phyloP scores from a whole-genome alignment of 2,797 vertebrate species.

The Carcharodon carcharias region DNA sequence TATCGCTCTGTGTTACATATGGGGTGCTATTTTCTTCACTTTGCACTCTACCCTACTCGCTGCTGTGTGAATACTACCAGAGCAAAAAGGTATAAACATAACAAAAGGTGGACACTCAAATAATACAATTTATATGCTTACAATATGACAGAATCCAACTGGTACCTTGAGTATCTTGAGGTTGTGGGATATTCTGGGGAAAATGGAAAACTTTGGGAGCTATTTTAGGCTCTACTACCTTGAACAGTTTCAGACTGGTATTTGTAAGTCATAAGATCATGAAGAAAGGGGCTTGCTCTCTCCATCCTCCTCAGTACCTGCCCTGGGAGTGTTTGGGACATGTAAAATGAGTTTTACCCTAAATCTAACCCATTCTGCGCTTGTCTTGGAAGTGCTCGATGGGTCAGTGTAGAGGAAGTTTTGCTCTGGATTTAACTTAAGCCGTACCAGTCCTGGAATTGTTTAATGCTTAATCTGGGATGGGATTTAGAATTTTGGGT shows the following conservation, averaged over 20 bases:
- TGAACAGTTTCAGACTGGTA: not conserved
- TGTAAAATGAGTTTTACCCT: not conserved
- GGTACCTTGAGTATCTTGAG: not conserved
- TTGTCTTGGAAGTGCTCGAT: not conserved
- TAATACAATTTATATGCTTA: not conserved
- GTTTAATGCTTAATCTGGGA: not conserved
- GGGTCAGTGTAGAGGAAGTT: not conserved
- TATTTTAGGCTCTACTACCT: not conserved
- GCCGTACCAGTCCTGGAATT: no score
- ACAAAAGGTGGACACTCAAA: not conserved
- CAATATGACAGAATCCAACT: not conserved
- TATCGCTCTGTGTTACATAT: constrained; percentile 86
- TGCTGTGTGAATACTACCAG: constrained; percentile 98
- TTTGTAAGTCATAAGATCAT: not conserved
- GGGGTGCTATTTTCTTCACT: constrained; percentile 92
- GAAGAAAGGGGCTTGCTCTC: not conserved
- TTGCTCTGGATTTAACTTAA: not conserved
- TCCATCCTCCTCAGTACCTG: not conserved
- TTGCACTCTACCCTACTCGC: constrained; percentile 95
- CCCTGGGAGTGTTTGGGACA: not conserved
- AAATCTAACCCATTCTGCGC: not conserved
- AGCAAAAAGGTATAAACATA: constrained; percentile 71
- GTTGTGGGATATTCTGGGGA: not conserved
- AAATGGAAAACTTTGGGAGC: not conserved
- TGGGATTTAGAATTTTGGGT: not conserved